A percentile compares a stretch with the other conserved stretches of the same genome.
These are phyloP conservation scores for Formica aserva DNA, from an alignment of 2,888 invertebrate species.

Conservation along the genomic window DNA sequence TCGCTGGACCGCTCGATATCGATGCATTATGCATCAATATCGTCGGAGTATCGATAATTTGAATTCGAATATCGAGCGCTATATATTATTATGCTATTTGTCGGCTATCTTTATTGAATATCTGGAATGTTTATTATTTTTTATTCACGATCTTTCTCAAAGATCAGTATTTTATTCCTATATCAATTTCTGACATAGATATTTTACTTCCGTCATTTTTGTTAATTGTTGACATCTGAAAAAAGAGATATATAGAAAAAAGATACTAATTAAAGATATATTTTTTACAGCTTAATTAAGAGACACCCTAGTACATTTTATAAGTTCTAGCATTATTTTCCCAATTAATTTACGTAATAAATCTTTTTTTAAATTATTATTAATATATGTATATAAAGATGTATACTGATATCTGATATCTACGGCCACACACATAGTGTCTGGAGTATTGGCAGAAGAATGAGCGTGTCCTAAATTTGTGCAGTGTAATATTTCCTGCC, in stretches of 20 bases:
- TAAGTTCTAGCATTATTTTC: neutral
- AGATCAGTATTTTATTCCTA: neutral
- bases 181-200: neutral
- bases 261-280: neutral
- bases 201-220: neutral
- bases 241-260: neutral
- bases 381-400: neutral
- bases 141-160: neutral
- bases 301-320: neutral
- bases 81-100: neutral
- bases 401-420: conserved; percentile 15
- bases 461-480: conserved; percentile 23
- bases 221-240: neutral
- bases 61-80: neutral
- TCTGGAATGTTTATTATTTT: neutral
- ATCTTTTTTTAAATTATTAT: neutral
- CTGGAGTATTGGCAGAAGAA: neutral
- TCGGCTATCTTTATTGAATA: neutral
- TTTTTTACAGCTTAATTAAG: neutral
- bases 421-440: neutral
- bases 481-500: conserved; percentile 9
- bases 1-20: conserved; percentile 15
- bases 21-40: conserved; percentile 15
- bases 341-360: neutral
- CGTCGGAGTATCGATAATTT: neutral